Evolutionary conservation across 2,888 invertebrate genomes (phyloP), one percentile per base, ranked within the genome.

Genomic region (Ectropis crepuscularia): DNA sequence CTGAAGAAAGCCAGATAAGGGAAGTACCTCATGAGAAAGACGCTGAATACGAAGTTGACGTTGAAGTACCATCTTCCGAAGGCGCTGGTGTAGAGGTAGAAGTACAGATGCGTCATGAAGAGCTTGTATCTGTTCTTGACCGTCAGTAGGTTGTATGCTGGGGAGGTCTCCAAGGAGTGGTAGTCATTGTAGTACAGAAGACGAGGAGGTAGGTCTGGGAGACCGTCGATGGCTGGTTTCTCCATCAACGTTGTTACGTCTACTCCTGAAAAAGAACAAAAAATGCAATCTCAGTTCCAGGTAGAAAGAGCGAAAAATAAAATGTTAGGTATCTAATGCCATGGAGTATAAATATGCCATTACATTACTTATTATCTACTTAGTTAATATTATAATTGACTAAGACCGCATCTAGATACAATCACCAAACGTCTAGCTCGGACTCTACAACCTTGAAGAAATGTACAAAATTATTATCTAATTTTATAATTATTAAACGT

Each of bases 1-100:
- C 88, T 92, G 75, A 94, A 94, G 82, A 95, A 95, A 0, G 96
- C 96, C 48, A 96, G 74, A 71, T 95, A 95, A 0, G 97, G 97
- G 75, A 94, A 95, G 58, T 95, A 93, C 70, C 94, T 94, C 82
- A 95, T 95, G 0, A 96, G 78, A 69, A 94, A 93, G 12, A 96
- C 79, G 16, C 94, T 89, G 1, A 95, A 75, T 75, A 90, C 88
- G 78, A 95, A 94, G 54, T 94, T 89, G 36, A 87, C 79, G 78
- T 96, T 96, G 55, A 95, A 93, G 73, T 94, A 94, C 48, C 92
- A 82, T 8, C 96, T 93, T 12, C 95, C 94, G 55, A 95, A 75
- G 61, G 73, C 81, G 10, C 90, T 93, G 7, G 84, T 81, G 73
- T 94, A 91, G 7, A 94, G 67, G 0, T 60, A 51, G 0, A 73